A percentile compares a stretch with the other conserved stretches of the same genome.
These are phyloP conservation scores for Nymphalis c-album DNA, from an alignment of 2,888 invertebrate genomes.

Conservation along the genomic window DNA sequence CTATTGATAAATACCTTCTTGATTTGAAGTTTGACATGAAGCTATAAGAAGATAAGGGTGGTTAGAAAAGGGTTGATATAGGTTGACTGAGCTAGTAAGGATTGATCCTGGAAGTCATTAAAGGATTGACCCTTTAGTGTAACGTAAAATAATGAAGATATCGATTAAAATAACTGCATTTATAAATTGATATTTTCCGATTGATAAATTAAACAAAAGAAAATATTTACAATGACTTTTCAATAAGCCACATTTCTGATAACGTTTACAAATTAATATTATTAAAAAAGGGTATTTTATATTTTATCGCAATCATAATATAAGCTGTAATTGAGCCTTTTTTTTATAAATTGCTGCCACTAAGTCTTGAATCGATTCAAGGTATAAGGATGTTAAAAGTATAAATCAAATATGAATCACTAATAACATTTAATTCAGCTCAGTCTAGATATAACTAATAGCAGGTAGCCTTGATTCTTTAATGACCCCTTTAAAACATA, in stretches of 20 bases:
- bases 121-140: slow-evolving; percentile 11
- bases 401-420: slow-evolving; percentile 1
- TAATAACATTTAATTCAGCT: slow-evolving; percentile 7
- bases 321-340: too few relatives aligned
- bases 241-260: too few relatives aligned
- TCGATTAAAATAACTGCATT: too few relatives aligned
- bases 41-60: slow-evolving; percentile 22
- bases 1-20: slow-evolving; percentile 26
- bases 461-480: slow-evolving; percentile 36
- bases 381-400: background rate
- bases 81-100: slow-evolving; percentile 31
- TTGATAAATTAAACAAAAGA: too few relatives aligned
- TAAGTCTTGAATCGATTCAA: background rate
- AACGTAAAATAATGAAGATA: slow-evolving; percentile 3
- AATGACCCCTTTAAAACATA: slow-evolving; percentile 33
- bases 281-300: too few relatives aligned
- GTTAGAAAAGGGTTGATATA: slow-evolving; percentile 30
- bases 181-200: too few relatives aligned
- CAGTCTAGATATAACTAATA: slow-evolving; percentile 29
- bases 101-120: slow-evolving; percentile 27
- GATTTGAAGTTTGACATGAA: slow-evolving; percentile 18
- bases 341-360: too few relatives aligned
- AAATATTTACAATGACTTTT: too few relatives aligned
- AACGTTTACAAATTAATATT: too few relatives aligned
- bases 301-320: too few relatives aligned